Percentiles rank a stretch among this genome's conserved stretches.
Evolutionary conservation across 2,797 vertebrate genomes (phyloP).

Genomic region (Enteromius unitaeniatus): DNA sequence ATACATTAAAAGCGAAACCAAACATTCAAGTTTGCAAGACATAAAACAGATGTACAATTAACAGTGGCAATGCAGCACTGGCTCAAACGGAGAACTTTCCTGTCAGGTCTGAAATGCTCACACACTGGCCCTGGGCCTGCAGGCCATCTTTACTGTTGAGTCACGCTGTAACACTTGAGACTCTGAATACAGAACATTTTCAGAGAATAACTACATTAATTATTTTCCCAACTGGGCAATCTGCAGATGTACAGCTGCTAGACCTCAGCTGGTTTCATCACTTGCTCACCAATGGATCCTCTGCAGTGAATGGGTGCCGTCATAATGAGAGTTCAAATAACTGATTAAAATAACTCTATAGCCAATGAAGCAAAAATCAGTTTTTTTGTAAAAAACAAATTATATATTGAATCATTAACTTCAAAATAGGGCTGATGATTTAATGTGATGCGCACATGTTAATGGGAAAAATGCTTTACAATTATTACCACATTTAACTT

Average conservation of each 20-base stretch:
- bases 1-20: not conserved
- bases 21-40: not conserved
- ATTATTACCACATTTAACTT: not conserved
- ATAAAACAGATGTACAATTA: not conserved
- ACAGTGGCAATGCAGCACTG: not conserved
- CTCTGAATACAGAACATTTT: not conserved
- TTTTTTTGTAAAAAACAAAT: not conserved
- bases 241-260: not conserved
- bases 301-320: not conserved
- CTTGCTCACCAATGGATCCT: not conserved
- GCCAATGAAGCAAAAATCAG: not conserved
- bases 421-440: not conserved
- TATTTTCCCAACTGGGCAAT: not conserved
- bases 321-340: not conserved
- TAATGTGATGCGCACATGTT: not conserved
- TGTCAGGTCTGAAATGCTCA: not conserved
- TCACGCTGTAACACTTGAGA: not conserved
- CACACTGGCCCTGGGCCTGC: not conserved
- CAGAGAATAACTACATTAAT: not conserved
- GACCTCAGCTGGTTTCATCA: not conserved
- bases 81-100: not conserved
- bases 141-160: not conserved
- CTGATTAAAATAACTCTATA: not conserved
- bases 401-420: not conserved
- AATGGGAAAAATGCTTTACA: not conserved